Evolutionary conservation across 2,888 invertebrate genomes (phyloP).

Genomic region (Mythimna lalbum): DNA sequence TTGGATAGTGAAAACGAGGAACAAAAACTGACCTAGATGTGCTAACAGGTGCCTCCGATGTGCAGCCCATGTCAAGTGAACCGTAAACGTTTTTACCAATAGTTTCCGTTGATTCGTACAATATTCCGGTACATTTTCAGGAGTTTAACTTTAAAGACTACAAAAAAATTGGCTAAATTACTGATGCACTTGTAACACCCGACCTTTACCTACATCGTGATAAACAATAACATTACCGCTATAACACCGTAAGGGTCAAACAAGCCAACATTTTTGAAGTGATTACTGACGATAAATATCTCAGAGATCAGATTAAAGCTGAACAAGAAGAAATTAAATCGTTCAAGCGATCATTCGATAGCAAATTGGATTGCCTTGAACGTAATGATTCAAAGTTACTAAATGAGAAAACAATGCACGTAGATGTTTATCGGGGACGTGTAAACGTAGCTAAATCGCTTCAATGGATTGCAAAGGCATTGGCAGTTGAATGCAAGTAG

Average conservation of each 20-base stretch:
- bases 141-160: not conserved
- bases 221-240: constrained; percentile 50
- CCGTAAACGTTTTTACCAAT: constrained; percentile 75
- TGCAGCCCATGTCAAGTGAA: constrained; percentile 74
- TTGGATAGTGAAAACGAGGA: constrained; percentile 82
- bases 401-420: constrained; percentile 64
- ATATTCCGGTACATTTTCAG: constrained; percentile 50
- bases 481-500: constrained; percentile 38
- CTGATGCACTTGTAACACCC: constrained; percentile 28
- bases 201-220: constrained; percentile 46
- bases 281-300: constrained; percentile 63
- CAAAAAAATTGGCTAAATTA: constrained; percentile 13
- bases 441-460: constrained; percentile 72
- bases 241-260: constrained; percentile 60
- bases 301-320: constrained; percentile 65
- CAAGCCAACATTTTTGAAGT: constrained; percentile 56
- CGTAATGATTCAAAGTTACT: constrained; percentile 76
- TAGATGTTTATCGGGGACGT: constrained; percentile 74
- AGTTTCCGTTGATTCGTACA: constrained; percentile 54
- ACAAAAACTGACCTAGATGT: constrained; percentile 84
- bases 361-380: constrained; percentile 64
- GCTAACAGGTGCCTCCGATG: constrained; percentile 78
- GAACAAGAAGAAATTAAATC: constrained; percentile 75
- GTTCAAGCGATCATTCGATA: constrained; percentile 69
- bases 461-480: constrained; percentile 65